Evolutionary conservation across 2,888 invertebrate species (phyloP), one percentile per base, ranked within the genome.

Genomic region (Cacoxenus indagator): DNA sequence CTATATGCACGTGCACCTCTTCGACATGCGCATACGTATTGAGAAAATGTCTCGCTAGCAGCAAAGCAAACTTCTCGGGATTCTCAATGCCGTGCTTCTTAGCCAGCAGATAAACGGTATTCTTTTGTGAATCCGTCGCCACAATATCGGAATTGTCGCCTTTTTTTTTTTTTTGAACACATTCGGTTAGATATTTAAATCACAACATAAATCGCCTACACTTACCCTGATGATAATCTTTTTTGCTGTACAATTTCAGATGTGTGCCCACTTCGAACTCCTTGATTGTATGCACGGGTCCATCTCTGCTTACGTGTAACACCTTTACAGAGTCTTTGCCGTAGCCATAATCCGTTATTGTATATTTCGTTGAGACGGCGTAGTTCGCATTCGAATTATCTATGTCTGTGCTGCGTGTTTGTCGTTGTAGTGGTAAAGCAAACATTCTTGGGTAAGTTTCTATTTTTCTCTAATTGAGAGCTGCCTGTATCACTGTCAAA

Each of bases 111-210:
- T 94, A 95, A 45, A 95, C 92, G 1, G 94, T 94, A 84, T 95
- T 95, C 88, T 95, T 95, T 85, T 95, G 95, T 0, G 94, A 93
- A 83, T 95, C 95, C 0, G 95, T 95, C 11, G 94, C 94, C 19
- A 95, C 92, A 70, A 95, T 93, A 82, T 94, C 93, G 64, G 92
- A 91, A 84, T 95, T 95, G 87, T 95, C 93, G n/a, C 93, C 86
- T 85, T 59, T 45, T n/a, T n/a, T n/a, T n/a, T n/a, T n/a, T n/a
- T n/a, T n/a, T n/a, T n/a, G 26, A 54, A 6, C 6, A 43, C 14
- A 9, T 43, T 14, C 6, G 48, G 22, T 6, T 19, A 9, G 8
- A n/a, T 37, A 37, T 37, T 37, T 37, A 4, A 4, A 22, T 51
- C 22, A 19, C 9, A n/a, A 48, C n/a, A 48, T 1, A 8, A 2